Conservation (phyloP, 2,113 vertebrate species). For the Anarhynchus alexandrinus region DNA sequence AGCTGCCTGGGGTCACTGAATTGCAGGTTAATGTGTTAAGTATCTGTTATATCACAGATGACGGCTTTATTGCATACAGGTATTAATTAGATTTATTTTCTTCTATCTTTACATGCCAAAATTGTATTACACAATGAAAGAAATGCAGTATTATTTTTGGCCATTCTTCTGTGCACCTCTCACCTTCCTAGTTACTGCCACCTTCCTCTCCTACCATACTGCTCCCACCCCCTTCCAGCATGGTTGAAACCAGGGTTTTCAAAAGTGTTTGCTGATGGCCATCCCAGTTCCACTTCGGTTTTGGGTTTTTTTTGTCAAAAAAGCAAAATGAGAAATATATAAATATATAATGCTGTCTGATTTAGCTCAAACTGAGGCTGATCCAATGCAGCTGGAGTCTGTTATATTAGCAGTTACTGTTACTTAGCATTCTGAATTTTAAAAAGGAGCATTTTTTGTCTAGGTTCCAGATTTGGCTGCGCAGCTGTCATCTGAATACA, state of each 20-base stretch:
- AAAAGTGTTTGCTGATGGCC: not conserved
- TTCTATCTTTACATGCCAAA: not conserved
- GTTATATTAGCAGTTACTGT: not conserved
- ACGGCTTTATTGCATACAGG: not conserved
- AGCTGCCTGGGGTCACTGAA: not conserved
- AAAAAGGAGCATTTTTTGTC: not conserved
- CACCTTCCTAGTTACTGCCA: not conserved
- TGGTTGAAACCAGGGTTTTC: not conserved
- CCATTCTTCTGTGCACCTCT: not conserved
- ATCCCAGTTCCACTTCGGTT: not conserved
- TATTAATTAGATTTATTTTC: not conserved
- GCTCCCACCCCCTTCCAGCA: not conserved
- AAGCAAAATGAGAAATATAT: not conserved
- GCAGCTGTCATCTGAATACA: not conserved
- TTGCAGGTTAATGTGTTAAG: not conserved
- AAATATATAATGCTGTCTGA: not conserved
- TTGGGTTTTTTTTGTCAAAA: not conserved
- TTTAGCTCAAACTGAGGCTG: not conserved
- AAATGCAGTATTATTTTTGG: not conserved
- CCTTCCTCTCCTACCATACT: not conserved
- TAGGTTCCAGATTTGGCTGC: not conserved
- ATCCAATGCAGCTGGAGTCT: constrained; percentile 1
- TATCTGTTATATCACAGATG: not conserved
- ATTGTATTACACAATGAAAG: not conserved
- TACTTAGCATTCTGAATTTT: constrained; percentile 4